Conservation (phyloP, 2,113 vertebrate species). For the Zingel zingel region DNA sequence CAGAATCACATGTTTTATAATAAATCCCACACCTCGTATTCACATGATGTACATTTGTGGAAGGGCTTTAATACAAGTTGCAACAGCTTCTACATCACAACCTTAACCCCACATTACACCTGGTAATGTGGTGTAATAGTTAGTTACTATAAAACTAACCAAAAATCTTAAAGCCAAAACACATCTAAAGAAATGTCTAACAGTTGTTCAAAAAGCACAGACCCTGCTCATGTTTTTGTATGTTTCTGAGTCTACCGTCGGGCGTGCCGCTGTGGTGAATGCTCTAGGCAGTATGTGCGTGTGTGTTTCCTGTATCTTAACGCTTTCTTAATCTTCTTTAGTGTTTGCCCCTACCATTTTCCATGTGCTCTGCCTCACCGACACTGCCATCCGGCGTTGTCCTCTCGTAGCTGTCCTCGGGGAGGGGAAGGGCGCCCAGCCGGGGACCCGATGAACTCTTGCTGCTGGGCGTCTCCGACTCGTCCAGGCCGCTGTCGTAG, state of each 20-base stretch:
- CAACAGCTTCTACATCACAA: slow-evolving; percentile 13
- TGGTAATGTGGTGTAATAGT: background rate
- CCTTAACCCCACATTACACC: slow-evolving; percentile 22
- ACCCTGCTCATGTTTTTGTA: slow-evolving; percentile 15
- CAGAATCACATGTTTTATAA: slow-evolving; percentile 30
- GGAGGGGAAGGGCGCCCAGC: slow-evolving; percentile 99
- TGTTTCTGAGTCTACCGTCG: slow-evolving; percentile 52
- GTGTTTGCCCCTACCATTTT: slow-evolving; percentile 99
- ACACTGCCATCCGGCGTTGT: slow-evolving; percentile 99
- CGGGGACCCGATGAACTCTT: slow-evolving; percentile 99
- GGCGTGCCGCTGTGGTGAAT: slow-evolving; percentile 31
- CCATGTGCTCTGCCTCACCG: slow-evolving; percentile 99
- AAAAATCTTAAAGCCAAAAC: background rate
- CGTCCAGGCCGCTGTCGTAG: slow-evolving; percentile 99
- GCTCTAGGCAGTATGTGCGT: slow-evolving; percentile 58
- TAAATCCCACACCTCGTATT: slow-evolving; percentile 47
- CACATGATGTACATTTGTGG: slow-evolving; percentile 20
- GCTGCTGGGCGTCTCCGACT: slow-evolving; percentile 99
- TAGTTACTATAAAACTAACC: background rate
- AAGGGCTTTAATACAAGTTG: slow-evolving; percentile 29
- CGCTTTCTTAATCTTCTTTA: slow-evolving; percentile 75
- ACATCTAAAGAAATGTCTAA: background rate
- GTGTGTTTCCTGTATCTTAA: slow-evolving; percentile 69
- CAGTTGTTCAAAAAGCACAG: slow-evolving; percentile 6
- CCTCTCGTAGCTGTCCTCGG: slow-evolving; percentile 99